Percentiles rank a stretch among this genome's conserved stretches.
Evolutionary conservation across 2,797 vertebrate genomes (phyloP).

Genomic region (Lateolabrax maculatus): DNA sequence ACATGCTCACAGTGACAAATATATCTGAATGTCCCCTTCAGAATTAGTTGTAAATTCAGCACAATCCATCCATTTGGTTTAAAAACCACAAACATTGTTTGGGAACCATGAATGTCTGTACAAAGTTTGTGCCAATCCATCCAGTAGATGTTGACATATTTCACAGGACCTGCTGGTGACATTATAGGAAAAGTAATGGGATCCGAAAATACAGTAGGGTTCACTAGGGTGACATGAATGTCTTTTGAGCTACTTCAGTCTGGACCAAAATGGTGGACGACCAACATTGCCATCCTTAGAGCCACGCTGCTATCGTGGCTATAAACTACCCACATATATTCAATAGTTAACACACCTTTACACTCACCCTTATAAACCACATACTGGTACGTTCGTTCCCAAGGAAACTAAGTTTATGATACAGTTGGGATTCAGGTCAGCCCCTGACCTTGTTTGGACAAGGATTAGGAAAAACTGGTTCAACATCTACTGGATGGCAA

Average conservation of each 20-base stretch:
- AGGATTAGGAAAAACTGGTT: not conserved
- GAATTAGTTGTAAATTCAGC: too few relatives aligned
- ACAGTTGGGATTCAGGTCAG: not conserved
- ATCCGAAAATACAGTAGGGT: too few relatives aligned
- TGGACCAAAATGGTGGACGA: not conserved
- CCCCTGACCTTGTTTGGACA: constrained; percentile 25
- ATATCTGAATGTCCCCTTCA: too few relatives aligned
- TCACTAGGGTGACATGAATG: too few relatives aligned
- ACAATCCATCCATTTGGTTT: too few relatives aligned
- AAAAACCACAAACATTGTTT: not conserved
- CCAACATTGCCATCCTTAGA: not conserved
- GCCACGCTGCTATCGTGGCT: not conserved
- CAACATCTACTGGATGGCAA: not conserved
- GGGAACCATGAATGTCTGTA: not conserved
- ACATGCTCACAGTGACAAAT: too few relatives aligned
- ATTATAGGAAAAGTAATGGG: too few relatives aligned
- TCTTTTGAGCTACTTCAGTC: not conserved
- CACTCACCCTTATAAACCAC: not conserved
- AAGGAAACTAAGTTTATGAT: not conserved
- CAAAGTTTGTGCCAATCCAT: not conserved
- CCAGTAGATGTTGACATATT: not conserved
- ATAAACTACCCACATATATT: too few relatives aligned
- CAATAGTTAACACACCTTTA: too few relatives aligned
- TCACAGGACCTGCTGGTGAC: not conserved
- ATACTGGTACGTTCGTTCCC: not conserved